Evolutionary conservation across 2,888 invertebrate species (phyloP).

Genomic region (Melanostoma mellinum): DNA sequence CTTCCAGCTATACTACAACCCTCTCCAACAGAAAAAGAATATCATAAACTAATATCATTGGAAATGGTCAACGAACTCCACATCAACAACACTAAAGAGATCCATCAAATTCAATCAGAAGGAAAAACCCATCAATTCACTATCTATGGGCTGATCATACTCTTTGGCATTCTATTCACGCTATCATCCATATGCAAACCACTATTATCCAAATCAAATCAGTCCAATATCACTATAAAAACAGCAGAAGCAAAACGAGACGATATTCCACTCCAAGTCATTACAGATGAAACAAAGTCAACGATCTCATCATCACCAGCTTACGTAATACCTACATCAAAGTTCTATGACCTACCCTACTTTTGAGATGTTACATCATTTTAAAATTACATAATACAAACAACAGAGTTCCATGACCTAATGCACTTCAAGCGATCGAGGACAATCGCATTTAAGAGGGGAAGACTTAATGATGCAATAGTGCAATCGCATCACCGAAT

Average conservation of each 20-base stretch:
- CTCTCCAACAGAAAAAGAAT: neutral
- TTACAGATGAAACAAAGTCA: too few species aligned
- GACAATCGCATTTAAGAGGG: slow-evolving; percentile 17
- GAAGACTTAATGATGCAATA: slow-evolving; percentile 22
- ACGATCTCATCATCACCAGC: neutral
- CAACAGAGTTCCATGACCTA: slow-evolving; percentile 3
- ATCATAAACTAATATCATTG: slow-evolving; percentile 12
- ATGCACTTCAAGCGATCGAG: slow-evolving; percentile 12
- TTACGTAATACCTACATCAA: slow-evolving; percentile 9
- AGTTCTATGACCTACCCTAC: slow-evolving; percentile 11
- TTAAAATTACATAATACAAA: neutral
- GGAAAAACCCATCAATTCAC: neutral
- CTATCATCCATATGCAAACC: too few species aligned
- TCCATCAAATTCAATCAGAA: neutral
- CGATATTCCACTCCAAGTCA: too few species aligned
- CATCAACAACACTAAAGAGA: slow-evolving; percentile 21
- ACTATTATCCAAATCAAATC: too few species aligned
- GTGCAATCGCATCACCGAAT: neutral
- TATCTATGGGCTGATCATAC: neutral
- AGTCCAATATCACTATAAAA: too few species aligned
- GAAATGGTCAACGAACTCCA: slow-evolving; percentile 21
- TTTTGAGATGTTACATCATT: slow-evolving; percentile 2
- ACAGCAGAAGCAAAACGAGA: too few species aligned
- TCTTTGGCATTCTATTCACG: too few species aligned
- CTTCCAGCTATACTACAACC: neutral